These are phyloP conservation scores for Tholera decimalis DNA, from an alignment of 2,888 invertebrate species.

Conservation along the genomic window DNA sequence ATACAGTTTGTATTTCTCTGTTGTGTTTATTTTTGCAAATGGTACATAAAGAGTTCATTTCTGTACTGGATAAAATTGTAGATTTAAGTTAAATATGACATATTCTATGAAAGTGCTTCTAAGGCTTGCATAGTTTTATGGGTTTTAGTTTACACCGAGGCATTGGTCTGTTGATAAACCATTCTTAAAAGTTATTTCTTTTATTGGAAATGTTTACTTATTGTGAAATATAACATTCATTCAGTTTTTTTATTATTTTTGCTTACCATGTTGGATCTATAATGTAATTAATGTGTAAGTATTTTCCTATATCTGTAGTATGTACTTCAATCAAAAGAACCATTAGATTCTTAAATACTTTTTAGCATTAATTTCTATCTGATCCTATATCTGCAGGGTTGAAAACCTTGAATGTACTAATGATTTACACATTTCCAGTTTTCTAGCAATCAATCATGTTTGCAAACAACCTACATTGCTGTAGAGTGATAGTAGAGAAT, in stretches of 20 bases:
- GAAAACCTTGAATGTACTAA: constrained; percentile 5
- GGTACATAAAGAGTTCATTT: constrained; percentile 2
- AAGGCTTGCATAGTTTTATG: constrained; percentile 14
- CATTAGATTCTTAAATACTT: background rate
- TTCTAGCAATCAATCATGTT: background rate
- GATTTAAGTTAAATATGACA: background rate
- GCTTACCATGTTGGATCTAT: constrained; percentile 46
- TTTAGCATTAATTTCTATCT: background rate
- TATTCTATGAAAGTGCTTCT: constrained; percentile 2
- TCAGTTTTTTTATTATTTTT: constrained; percentile 43
- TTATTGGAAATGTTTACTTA: constrained; percentile 19
- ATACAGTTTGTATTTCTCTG: constrained; percentile 1
- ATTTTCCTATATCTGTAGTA: constrained; percentile 30
- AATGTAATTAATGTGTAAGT: constrained; percentile 45
- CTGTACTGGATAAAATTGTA: background rate
- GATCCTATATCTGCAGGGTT: constrained; percentile 6
- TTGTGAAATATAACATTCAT: constrained; percentile 13
- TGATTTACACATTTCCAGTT: background rate
- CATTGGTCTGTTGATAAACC: constrained; percentile 9
- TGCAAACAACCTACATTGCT: background rate
- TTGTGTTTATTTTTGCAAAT: background rate
- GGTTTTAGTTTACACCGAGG: constrained; percentile 1
- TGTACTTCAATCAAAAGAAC: background rate
- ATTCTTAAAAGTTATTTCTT: background rate
- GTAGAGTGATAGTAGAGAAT: background rate